Conservation (phyloP, 2,113 vertebrate genomes). For the Atractosteus spatula region DNA sequence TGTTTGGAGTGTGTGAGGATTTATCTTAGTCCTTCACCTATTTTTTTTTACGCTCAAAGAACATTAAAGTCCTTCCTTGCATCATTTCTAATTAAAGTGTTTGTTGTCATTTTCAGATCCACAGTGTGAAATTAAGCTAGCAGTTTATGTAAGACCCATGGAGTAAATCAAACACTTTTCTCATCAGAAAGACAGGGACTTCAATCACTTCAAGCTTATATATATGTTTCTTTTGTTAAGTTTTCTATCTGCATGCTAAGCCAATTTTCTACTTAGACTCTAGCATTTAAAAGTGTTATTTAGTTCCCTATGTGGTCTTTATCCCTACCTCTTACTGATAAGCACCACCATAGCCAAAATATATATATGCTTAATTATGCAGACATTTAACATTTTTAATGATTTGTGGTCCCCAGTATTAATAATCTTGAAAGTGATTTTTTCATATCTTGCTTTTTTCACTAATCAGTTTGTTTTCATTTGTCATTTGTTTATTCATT, state of each 20-base stretch:
- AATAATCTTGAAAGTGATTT: conserved; percentile 49
- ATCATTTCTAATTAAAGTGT: conserved; percentile 81
- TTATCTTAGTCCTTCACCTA: conserved; percentile 53
- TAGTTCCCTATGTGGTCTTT: conserved; percentile 81
- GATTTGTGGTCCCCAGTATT: conserved; percentile 53
- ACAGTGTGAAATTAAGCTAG: conserved; percentile 84
- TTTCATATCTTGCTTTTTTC: neutral
- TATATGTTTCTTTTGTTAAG: conserved; percentile 84
- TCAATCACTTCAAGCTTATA: conserved; percentile 86
- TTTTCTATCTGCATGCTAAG: conserved; percentile 81
- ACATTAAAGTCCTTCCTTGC: conserved; percentile 61
- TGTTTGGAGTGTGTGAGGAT: conserved; percentile 55
- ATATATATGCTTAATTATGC: conserved; percentile 59
- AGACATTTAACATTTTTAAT: conserved; percentile 68
- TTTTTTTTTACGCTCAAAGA: conserved; percentile 54
- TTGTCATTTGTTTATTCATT: too few relatives aligned
- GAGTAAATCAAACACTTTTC: conserved; percentile 78
- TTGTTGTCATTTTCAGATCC: conserved; percentile 77
- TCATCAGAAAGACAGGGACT: conserved; percentile 73
- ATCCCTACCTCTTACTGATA: conserved; percentile 72
- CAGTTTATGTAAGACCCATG: conserved; percentile 78
- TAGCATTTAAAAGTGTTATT: conserved; percentile 78
- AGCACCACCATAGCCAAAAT: conserved; percentile 56
- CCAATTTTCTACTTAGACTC: conserved; percentile 94
- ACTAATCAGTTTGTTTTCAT: neutral